Percentiles rank a stretch among this genome's conserved stretches.
phyloP scores from a whole-genome alignment of 2,797 vertebrate species.

The Carcharodon carcharias region DNA sequence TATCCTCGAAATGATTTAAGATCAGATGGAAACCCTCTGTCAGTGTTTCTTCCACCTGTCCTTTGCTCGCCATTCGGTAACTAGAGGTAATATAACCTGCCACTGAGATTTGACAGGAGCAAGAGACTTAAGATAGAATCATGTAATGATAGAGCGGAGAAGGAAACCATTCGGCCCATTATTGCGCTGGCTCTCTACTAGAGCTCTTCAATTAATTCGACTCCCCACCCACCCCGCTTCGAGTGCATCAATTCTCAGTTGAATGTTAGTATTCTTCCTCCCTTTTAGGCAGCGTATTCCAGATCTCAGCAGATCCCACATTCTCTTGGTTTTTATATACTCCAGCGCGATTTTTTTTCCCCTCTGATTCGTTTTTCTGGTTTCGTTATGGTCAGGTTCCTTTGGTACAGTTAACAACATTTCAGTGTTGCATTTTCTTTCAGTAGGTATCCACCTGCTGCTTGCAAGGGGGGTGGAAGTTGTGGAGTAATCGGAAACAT shows the following conservation, averaged over 20 bases:
- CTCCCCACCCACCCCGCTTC: no score
- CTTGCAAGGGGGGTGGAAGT: neutral
- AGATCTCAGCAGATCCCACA: neutral
- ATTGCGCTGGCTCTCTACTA: neutral
- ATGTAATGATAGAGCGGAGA: neutral
- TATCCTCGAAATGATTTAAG: neutral
- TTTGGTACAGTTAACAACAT: neutral
- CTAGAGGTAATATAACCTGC: neutral
- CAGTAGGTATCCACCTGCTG: neutral
- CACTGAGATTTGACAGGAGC: neutral
- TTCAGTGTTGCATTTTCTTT: neutral
- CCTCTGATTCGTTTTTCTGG: no score
- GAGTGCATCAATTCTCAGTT: neutral
- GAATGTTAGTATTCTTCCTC: no score
- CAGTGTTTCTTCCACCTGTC: neutral
- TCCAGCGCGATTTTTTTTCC: neutral
- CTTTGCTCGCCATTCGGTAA: neutral
- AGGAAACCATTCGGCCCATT: neutral
- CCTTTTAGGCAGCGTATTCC: neutral
- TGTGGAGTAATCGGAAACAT: neutral
- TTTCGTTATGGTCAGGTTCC: no score
- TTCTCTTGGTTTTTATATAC: neutral
- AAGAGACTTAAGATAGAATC: neutral
- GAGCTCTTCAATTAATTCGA: neutral
- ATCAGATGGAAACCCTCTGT: neutral